Conservation (phyloP, 2,797 vertebrate genomes). For the Enteromius anoplus region DNA sequence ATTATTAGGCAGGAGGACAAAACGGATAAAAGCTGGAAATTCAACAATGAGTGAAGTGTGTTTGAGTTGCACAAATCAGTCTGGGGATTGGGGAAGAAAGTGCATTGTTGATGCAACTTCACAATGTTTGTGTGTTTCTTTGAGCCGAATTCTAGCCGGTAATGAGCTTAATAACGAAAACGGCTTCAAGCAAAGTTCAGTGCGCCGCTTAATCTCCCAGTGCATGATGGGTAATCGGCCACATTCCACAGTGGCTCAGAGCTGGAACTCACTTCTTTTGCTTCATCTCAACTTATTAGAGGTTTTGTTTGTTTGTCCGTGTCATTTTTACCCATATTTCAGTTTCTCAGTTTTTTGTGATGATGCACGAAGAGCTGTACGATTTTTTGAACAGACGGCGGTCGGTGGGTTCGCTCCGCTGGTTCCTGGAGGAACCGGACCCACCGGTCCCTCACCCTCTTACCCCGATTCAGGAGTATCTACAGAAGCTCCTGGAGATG, state of each 20-base stretch:
- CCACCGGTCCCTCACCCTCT: slow-evolving; percentile 24
- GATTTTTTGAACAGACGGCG: slow-evolving; percentile 66
- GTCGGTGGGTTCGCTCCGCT: slow-evolving; percentile 55
- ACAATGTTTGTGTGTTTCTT: slow-evolving; percentile 31
- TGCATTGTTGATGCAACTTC: slow-evolving; percentile 5
- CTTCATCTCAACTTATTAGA: not conserved
- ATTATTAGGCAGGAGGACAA: not conserved
- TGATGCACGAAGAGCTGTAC: slow-evolving; percentile 73
- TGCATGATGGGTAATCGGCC: slow-evolving; percentile 38
- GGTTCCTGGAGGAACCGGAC: slow-evolving; percentile 61
- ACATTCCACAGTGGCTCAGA: slow-evolving; percentile 53
- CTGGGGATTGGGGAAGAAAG: slow-evolving; percentile 17
- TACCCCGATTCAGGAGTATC: slow-evolving; percentile 69
- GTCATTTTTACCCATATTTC: not conserved
- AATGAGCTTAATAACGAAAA: slow-evolving; percentile 73
- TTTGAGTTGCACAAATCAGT: slow-evolving; percentile 21
- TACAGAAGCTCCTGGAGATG: slow-evolving; percentile 73
- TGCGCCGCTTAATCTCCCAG: slow-evolving; percentile 61
- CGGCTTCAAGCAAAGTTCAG: slow-evolving; percentile 48
- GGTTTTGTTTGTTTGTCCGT: not conserved
- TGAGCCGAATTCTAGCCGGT: slow-evolving; percentile 6
- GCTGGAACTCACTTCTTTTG: slow-evolving; percentile 30
- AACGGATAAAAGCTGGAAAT: slow-evolving; percentile 6
- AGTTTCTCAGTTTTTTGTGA: too few species aligned
- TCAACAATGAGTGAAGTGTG: slow-evolving; percentile 28